Conservation (phyloP, 2,888 invertebrate genomes). For the Dioctria rufipes region DNA sequence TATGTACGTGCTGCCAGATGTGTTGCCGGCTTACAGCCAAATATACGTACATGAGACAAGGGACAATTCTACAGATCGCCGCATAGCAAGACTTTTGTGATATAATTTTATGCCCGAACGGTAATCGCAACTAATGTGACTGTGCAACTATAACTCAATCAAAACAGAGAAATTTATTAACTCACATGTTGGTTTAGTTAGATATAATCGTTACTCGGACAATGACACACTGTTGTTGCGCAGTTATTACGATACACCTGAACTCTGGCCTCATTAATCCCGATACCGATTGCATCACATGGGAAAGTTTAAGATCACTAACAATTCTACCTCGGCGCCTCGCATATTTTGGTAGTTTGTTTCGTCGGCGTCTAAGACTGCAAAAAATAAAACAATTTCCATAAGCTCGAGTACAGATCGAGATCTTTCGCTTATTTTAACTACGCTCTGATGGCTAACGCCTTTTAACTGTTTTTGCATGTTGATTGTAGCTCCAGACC, state of each 20-base stretch:
- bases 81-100: constrained; percentile 28
- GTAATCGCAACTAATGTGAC: constrained; percentile 31
- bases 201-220: neutral
- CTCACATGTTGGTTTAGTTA: neutral
- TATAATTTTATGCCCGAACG: constrained; percentile 32
- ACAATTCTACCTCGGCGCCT: too few species aligned
- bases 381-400: too few species aligned
- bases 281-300: neutral
- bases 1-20: neutral
- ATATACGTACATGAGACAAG: neutral
- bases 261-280: neutral
- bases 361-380: too few species aligned
- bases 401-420: too few species aligned
- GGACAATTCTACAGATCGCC: neutral
- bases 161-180: constrained; percentile 41
- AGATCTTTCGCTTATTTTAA: neutral
- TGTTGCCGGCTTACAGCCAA: neutral
- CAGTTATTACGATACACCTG: neutral
- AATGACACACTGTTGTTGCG: neutral
- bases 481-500: neutral
- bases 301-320: neutral
- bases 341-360: too few species aligned
- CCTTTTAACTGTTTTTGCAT: neutral
- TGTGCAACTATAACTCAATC: constrained; percentile 44
- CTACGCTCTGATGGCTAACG: neutral